Base-by-base conservation (phyloP, 53 echinoderm and acorn worm species). In the Temnopleurus reevesii region DNA sequence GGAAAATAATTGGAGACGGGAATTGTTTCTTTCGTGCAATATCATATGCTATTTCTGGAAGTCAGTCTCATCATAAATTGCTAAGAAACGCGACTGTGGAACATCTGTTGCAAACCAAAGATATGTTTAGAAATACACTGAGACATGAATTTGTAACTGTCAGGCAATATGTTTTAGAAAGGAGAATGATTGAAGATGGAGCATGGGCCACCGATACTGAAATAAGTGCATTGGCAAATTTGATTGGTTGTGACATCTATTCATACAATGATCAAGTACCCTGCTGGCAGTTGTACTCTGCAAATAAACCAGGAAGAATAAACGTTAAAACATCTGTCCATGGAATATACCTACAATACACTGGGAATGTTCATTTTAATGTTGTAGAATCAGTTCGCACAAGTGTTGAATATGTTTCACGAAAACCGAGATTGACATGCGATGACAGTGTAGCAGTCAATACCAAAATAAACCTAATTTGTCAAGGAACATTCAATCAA, bases 21-120 rank as follows among this genome's bases (percentile, higher is more conserved):
- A 93, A 93, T 45, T 93, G 93, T 71, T 93, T 93, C 77, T 91
- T 89, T 30, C 60, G 77, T 28, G 93, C 91, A 4, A 34, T 92
- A 33, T 89, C 89, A 21, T 83, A 56, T 90, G 84, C 77, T 0
- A n/a, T 92, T 12, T 54, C 60, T 54, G 90, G 90, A 43, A 92
- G 19, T 83, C 56, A 89, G 8, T 26, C 15, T 41, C 36, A 87
- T 64, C 60, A 46, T 56, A 8, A 28, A 27, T 1, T n/a, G 60
- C 8, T 25, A 59, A 63, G 63, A n/a, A 59, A 49, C 17, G 59
- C 59, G 8, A 63, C 33, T 2, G 63, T 63, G 0, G 1, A 31
- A 33, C 63, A 63, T 63, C 8, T 63, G 1, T 33, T 63, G 8
- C 33, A 63, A 31, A 63, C 31, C 18, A 31, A 63, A 7, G 31